Percentiles rank a stretch among this genome's conserved stretches.
phyloP scores from a whole-genome alignment of 2,113 vertebrate species.

The Platichthys stellatus region DNA sequence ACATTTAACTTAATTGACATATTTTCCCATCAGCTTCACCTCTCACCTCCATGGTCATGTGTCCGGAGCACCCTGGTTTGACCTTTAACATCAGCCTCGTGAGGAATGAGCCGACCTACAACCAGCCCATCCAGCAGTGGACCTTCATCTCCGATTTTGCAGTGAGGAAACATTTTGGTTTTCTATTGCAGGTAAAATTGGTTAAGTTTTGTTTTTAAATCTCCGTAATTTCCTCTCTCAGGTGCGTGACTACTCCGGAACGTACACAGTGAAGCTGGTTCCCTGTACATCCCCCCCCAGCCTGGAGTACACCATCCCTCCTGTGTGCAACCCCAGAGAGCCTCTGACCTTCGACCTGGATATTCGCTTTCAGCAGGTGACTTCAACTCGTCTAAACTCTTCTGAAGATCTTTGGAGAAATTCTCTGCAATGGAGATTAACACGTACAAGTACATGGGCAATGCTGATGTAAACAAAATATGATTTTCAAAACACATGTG shows the following conservation, averaged over 20 bases:
- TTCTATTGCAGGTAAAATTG: not conserved
- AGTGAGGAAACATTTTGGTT: conserved; percentile 77
- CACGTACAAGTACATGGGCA: too few relatives aligned
- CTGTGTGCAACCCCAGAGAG: conserved; percentile 90
- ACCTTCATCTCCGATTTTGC: conserved; percentile 93
- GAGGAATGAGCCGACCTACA: conserved; percentile 89
- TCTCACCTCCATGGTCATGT: conserved; percentile 88
- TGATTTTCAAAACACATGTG: not conserved
- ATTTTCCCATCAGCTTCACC: conserved; percentile 80
- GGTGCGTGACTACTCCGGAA: conserved; percentile 96
- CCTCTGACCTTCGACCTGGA: conserved; percentile 91
- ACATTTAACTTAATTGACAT: too few relatives aligned
- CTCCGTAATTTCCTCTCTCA: conserved; percentile 45
- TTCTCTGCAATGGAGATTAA: too few relatives aligned
- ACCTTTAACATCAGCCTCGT: conserved; percentile 91
- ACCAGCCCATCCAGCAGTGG: conserved; percentile 94
- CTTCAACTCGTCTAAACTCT: not conserved
- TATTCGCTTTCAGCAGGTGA: conserved; percentile 97
- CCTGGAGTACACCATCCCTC: conserved; percentile 88
- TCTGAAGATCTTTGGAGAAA: too few relatives aligned
- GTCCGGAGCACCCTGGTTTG: conserved; percentile 87
- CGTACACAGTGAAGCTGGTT: conserved; percentile 89
- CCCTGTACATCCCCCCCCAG: conserved; percentile 86
- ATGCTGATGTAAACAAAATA: not conserved
- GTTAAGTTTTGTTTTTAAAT: not conserved